These are phyloP conservation scores for Escarpia spicata DNA, from an alignment of 2,888 invertebrate species.

Conservation along the genomic window DNA sequence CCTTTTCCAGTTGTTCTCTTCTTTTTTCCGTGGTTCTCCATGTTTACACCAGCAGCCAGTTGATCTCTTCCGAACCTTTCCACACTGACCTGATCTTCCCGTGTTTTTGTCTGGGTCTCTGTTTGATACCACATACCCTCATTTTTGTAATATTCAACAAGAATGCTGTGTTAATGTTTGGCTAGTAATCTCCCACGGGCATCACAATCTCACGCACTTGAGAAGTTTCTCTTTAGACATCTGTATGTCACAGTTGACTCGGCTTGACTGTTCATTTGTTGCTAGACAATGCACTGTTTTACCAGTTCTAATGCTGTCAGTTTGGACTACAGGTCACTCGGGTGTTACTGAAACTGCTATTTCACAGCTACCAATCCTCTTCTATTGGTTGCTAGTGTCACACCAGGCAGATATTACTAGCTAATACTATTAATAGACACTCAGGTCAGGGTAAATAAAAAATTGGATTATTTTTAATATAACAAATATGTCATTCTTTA, in stretches of 20 bases:
- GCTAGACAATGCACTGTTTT: neutral
- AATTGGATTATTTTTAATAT: neutral
- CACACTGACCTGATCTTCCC: too few relatives aligned
- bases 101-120: too few relatives aligned
- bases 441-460: conserved; percentile 11
- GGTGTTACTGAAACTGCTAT: conserved; percentile 17
- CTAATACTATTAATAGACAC: too few relatives aligned
- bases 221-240: too few relatives aligned
- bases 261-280: too few relatives aligned
- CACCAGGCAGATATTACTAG: neutral
- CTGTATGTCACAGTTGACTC: too few relatives aligned
- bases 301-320: neutral
- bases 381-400: neutral
- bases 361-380: neutral
- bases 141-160: conserved; percentile 28
- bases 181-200: neutral
- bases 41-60: too few relatives aligned
- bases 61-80: too few relatives aligned
- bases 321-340: neutral
- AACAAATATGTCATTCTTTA: too few relatives aligned
- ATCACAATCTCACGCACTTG: too few relatives aligned
- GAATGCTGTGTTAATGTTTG: neutral
- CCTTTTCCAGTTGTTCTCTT: too few relatives aligned
- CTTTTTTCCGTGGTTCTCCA: too few relatives aligned
- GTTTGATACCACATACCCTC: neutral